phyloP scores from a whole-genome alignment of 2,888 invertebrate species.

The Monoplex corrugatus region DNA sequence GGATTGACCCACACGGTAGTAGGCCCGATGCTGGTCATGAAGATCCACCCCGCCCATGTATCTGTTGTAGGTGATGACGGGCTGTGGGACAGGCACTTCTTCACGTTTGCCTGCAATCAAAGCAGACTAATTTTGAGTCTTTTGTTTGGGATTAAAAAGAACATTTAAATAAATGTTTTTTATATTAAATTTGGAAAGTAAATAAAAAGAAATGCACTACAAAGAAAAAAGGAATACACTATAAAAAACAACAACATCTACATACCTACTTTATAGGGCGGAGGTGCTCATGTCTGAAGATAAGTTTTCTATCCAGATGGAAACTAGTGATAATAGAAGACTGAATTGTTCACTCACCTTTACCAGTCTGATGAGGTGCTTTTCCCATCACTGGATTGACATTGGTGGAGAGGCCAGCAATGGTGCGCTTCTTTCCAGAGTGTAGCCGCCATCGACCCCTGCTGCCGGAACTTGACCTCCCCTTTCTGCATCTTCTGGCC shows the following conservation, averaged over 20 bases:
- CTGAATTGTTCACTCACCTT: slow-evolving; percentile 4
- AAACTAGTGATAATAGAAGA: background rate
- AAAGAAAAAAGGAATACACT: background rate
- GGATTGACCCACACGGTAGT: slow-evolving; percentile 52
- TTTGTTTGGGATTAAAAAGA: background rate
- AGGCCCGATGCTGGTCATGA: slow-evolving; percentile 48
- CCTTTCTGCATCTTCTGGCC: slow-evolving; percentile 27
- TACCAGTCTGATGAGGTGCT: slow-evolving; percentile 21
- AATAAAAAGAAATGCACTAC: background rate
- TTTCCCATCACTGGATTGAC: slow-evolving; percentile 13
- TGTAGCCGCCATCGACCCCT: slow-evolving; percentile 50
- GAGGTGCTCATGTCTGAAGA: background rate
- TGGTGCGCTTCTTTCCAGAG: slow-evolving; percentile 51
- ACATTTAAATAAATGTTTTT: too few species aligned
- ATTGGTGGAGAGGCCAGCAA: slow-evolving; percentile 53
- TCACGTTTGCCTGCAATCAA: background rate
- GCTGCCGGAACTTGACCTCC: slow-evolving; percentile 45
- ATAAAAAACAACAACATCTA: background rate
- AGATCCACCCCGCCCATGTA: slow-evolving; percentile 52
- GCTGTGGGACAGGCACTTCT: background rate
- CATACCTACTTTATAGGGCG: too few species aligned
- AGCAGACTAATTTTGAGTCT: slow-evolving; percentile 10
- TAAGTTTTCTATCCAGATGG: background rate
- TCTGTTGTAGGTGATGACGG: slow-evolving; percentile 43
- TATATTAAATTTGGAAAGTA: background rate